These are phyloP conservation scores for Dendrolimus pini DNA, from an alignment of 2,888 invertebrate species.

Conservation along the genomic window DNA sequence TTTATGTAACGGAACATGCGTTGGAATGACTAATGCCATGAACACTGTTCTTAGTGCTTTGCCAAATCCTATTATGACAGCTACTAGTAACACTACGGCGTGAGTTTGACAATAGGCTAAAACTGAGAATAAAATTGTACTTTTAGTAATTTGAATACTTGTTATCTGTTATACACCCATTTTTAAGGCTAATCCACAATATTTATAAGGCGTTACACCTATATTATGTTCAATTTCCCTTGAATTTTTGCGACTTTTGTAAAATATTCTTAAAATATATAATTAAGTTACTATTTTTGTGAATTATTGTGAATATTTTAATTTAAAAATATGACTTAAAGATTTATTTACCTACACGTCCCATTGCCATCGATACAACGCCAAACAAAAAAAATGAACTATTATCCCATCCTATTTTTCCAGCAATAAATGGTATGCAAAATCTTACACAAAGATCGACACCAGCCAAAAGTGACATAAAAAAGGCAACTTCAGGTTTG, in stretches of 20 bases:
- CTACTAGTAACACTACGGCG: constrained; percentile 72
- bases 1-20: constrained; percentile 81
- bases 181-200: too few species aligned
- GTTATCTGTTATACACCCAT: too few species aligned
- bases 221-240: too few species aligned
- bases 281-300: too few species aligned
- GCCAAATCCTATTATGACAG: constrained; percentile 81
- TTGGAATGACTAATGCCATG: constrained; percentile 84
- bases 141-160: too few species aligned
- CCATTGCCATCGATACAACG: constrained; percentile 79
- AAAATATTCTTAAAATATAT: too few species aligned
- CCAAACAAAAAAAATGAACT: constrained; percentile 83
- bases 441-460: constrained; percentile 81
- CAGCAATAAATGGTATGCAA: constrained; percentile 81
- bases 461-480: constrained; percentile 82
- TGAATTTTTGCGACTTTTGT: too few species aligned
- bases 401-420: constrained; percentile 82
- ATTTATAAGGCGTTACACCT: too few species aligned
- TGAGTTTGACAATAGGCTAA: constrained; percentile 79
- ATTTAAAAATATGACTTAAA: too few species aligned
- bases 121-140: constrained; percentile 50
- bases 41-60: constrained; percentile 85
- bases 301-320: too few species aligned
- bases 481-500: constrained; percentile 78
- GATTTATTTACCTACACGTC: constrained; percentile 76